These are phyloP conservation scores for Macropis europaea DNA, from an alignment of 2,888 invertebrate genomes.

Conservation along the genomic window DNA sequence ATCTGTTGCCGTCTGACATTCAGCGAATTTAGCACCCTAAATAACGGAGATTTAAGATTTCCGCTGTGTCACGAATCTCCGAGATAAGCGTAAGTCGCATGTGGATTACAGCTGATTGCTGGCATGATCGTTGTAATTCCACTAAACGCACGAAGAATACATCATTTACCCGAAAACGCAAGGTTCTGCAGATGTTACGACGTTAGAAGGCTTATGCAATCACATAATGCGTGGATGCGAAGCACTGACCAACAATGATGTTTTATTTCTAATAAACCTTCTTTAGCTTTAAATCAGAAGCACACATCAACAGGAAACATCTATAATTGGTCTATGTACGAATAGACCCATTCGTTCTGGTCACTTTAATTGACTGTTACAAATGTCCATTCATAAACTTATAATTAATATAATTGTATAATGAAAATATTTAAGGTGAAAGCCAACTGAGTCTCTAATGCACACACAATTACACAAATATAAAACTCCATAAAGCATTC, in stretches of 20 bases:
- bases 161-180: slow-evolving; percentile 21
- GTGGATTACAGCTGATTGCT: slow-evolving; percentile 18
- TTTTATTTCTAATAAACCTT: slow-evolving; percentile 15
- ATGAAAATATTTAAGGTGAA: too few species aligned
- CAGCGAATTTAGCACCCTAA: background rate
- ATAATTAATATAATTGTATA: too few species aligned
- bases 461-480: too few species aligned
- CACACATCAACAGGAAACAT: slow-evolving; percentile 2
- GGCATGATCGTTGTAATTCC: slow-evolving; percentile 18
- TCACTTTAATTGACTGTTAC: too few species aligned
- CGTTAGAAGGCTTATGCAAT: slow-evolving; percentile 11
- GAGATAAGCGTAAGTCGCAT: slow-evolving; percentile 13
- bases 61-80: slow-evolving; percentile 15
- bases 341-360: too few species aligned
- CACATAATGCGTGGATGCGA: background rate
- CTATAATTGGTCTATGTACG: slow-evolving; percentile 13
- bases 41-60: slow-evolving; percentile 14
- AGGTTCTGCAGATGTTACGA: background rate
- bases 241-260: slow-evolving; percentile 4
- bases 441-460: too few species aligned
- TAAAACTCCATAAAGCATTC: too few species aligned
- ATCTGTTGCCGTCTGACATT: background rate
- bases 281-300: too few species aligned
- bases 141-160: slow-evolving; percentile 22
- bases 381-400: too few species aligned